phyloP scores from a whole-genome alignment of 2,113 vertebrate species.

The Amia ocellicauda region DNA sequence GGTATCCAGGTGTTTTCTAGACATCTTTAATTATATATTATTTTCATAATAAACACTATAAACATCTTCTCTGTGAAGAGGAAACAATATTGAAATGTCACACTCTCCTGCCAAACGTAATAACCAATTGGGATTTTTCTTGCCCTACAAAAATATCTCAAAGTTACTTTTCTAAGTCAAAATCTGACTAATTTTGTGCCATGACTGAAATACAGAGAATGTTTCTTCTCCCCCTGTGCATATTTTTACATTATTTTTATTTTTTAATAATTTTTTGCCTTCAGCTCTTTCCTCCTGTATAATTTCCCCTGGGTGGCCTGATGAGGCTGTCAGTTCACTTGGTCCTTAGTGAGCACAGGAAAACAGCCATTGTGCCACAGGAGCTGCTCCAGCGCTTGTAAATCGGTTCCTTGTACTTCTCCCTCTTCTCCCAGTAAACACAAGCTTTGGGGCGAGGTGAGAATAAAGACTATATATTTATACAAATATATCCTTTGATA shows the following conservation, averaged over 20 bases:
- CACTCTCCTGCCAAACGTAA: no score
- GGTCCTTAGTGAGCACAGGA: constrained; percentile 32
- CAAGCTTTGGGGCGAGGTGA: constrained; percentile 33
- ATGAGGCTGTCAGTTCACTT: constrained; percentile 50
- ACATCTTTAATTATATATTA: no score
- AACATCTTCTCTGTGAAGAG: no score
- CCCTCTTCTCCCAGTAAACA: constrained; percentile 42
- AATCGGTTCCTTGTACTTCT: constrained; percentile 18
- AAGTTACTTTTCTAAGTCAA: no score
- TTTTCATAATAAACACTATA: no score
- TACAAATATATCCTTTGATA: constrained; percentile 55
- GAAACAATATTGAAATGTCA: no score
- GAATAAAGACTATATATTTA: constrained; percentile 37
- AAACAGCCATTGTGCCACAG: constrained; percentile 37
- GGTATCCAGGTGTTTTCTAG: no score
- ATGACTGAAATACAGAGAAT: constrained; percentile 31
- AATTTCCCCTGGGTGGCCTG: constrained; percentile 43
- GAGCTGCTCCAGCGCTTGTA: constrained; percentile 27
- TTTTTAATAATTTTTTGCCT: constrained; percentile 30
- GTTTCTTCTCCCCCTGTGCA: constrained; percentile 40
- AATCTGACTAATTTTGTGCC: constrained; percentile 42
- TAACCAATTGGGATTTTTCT: no score
- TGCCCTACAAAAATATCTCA: no score
- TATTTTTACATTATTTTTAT: constrained; percentile 41
- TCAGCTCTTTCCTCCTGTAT: constrained; percentile 36